Conservation (phyloP, 2,888 invertebrate genomes). For the Alitta virens region DNA sequence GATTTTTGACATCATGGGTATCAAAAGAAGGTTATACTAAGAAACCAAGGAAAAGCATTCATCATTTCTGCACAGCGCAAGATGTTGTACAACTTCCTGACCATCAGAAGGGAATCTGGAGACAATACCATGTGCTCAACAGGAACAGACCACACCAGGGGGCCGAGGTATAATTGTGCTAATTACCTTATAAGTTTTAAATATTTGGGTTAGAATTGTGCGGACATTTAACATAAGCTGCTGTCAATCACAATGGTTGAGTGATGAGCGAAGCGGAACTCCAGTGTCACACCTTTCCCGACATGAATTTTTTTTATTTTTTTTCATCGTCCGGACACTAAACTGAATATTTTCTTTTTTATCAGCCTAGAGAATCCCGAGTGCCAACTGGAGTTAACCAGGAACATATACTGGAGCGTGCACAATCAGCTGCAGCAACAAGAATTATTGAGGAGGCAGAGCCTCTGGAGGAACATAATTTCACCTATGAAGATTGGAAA, state of each 20-base stretch:
- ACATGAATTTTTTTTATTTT: no score
- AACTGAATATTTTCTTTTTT: neutral
- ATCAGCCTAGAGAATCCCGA: no score
- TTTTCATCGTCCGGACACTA: no score
- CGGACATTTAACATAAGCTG: no score
- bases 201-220: no score
- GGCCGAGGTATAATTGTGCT: no score
- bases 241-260: no score
- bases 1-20: no score
- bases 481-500: constrained; percentile 42
- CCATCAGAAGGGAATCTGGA: constrained; percentile 40
- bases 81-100: constrained; percentile 46
- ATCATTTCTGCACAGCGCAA: constrained; percentile 51
- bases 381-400: no score
- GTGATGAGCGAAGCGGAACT: no score
- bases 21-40: neutral
- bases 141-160: constrained; percentile 30
- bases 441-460: constrained; percentile 40
- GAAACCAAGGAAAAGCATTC: constrained; percentile 36
- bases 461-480: constrained; percentile 5
- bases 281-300: no score
- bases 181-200: no score
- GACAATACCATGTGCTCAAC: constrained; percentile 49
- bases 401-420: constrained; percentile 2
- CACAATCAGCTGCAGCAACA: constrained; percentile 38